Evolutionary conservation across 2,888 invertebrate genomes (phyloP).

Genomic region (Xestobium rufovillosum): DNA sequence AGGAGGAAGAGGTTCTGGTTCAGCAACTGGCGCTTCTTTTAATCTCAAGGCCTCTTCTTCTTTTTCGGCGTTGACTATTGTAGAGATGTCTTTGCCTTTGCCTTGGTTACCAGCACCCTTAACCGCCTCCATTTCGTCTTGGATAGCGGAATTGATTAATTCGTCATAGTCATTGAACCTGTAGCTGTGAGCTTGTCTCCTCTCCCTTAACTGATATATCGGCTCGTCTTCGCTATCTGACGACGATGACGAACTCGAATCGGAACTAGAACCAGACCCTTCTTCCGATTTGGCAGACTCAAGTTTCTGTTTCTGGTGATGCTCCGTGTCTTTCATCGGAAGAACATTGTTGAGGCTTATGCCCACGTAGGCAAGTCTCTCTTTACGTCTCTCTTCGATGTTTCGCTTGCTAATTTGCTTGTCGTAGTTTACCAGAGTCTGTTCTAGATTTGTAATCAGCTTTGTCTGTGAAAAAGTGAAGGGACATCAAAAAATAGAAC

Average conservation of each 20-base stretch:
- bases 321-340: slow-evolving; percentile 35
- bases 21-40: slow-evolving; percentile 27
- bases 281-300: slow-evolving; percentile 9
- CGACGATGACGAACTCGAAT: slow-evolving; percentile 28
- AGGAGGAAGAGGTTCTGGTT: slow-evolving; percentile 18
- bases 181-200: slow-evolving; percentile 73
- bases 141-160: slow-evolving; percentile 85
- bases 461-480: not conserved
- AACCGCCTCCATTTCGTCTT: slow-evolving; percentile 67
- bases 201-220: slow-evolving; percentile 76
- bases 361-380: slow-evolving; percentile 65
- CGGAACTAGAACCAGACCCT: slow-evolving; percentile 23
- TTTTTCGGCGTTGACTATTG: slow-evolving; percentile 72
- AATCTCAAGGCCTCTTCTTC: slow-evolving; percentile 48
- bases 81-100: slow-evolving; percentile 88
- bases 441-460: slow-evolving; percentile 65
- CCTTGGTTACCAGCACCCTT: slow-evolving; percentile 75
- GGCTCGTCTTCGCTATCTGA: slow-evolving; percentile 57
- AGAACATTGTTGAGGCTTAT: slow-evolving; percentile 68
- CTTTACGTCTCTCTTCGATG: slow-evolving; percentile 58
- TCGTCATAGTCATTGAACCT: slow-evolving; percentile 92
- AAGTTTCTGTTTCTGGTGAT: slow-evolving; percentile 16
- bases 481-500: no score
- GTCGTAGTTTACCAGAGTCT: slow-evolving; percentile 69
- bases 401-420: slow-evolving; percentile 59